phyloP scores from a whole-genome alignment of 2,113 vertebrate genomes.

The Hylia prasina region DNA sequence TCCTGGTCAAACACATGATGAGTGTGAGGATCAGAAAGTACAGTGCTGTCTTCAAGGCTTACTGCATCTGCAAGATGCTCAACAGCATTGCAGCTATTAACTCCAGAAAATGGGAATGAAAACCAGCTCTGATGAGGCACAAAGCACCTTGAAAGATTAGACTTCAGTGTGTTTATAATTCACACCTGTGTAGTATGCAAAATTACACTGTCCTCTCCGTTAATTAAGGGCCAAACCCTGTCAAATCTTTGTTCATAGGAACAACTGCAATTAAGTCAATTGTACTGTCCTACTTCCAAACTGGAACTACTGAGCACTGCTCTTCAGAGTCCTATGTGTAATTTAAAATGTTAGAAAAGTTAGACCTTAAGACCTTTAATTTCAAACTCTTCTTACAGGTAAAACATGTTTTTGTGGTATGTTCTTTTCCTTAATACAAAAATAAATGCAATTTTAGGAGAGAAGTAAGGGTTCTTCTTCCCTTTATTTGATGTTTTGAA shows the following conservation, averaged over 20 bases:
- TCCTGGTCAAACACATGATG: neutral
- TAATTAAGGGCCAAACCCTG: neutral
- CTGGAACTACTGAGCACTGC: neutral
- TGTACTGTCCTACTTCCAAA: neutral
- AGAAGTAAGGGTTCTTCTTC: neutral
- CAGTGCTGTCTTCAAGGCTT: neutral
- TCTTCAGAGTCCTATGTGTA: neutral
- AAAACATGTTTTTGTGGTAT: neutral
- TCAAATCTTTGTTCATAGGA: neutral
- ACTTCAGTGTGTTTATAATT: neutral
- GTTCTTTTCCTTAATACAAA: neutral
- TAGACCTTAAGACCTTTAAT: neutral
- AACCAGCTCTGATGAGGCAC: neutral
- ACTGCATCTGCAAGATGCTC: neutral
- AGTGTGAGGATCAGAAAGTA: neutral
- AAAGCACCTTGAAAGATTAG: neutral
- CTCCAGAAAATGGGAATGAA: neutral
- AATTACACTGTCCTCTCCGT: neutral
- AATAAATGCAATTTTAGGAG: neutral
- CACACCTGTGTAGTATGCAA: neutral
- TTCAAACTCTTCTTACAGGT: neutral
- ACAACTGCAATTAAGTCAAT: neutral
- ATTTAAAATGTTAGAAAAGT: neutral
- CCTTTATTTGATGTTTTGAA: neutral
- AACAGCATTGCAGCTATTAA: neutral